Conservation (phyloP, 2,888 invertebrate genomes). For the Linyphia triangularis region DNA sequence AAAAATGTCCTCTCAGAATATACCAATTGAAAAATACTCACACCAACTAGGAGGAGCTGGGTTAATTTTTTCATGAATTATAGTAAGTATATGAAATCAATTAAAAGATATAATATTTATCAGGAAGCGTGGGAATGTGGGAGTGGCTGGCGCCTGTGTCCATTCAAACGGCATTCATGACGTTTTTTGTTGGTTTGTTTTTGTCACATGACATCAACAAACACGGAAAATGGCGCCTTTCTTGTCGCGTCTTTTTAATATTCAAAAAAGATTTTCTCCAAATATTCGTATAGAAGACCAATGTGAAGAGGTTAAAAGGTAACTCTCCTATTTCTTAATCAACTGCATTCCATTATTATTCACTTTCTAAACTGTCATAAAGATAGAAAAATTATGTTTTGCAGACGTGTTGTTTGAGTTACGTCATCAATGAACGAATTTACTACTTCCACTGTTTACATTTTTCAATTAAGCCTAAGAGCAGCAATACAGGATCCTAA, state of each 20-base stretch:
- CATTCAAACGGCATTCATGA: constrained; percentile 30
- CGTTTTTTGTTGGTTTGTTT: constrained; percentile 51
- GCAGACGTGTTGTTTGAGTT: constrained; percentile 45
- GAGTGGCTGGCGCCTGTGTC: neutral
- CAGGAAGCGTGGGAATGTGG: neutral
- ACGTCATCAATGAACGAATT: constrained; percentile 72
- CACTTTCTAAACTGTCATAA: neutral
- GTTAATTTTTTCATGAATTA: no score
- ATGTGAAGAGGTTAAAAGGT: constrained; percentile 61
- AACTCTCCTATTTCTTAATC: neutral
- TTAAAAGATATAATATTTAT: no score
- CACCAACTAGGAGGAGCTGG: no score
- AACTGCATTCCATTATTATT: neutral
- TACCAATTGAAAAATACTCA: no score
- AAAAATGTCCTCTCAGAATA: no score
- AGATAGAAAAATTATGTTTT: neutral
- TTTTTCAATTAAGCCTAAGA: constrained; percentile 45
- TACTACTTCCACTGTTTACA: constrained; percentile 71
- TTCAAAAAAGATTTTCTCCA: constrained; percentile 66
- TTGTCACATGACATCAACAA: constrained; percentile 73
- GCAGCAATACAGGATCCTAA: neutral
- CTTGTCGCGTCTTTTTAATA: constrained; percentile 72
- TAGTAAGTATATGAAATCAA: no score
- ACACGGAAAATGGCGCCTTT: constrained; percentile 74
- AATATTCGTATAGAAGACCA: constrained; percentile 64